A percentile compares a stretch with the other conserved stretches of the same genome.
phyloP scores from a whole-genome alignment of 2,113 vertebrate genomes.

The Leuciscus idus region DNA sequence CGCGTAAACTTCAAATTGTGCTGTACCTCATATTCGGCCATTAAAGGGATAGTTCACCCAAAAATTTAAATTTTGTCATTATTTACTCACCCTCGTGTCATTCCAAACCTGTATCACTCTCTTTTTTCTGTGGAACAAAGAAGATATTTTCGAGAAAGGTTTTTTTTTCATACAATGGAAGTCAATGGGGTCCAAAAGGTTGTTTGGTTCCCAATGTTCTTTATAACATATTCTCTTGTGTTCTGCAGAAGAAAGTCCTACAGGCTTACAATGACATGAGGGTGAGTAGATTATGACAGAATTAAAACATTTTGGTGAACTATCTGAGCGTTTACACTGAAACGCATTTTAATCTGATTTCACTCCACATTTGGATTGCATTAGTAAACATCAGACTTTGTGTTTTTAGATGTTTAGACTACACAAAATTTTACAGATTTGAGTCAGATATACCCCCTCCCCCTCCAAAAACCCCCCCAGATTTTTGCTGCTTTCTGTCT shows the following conservation, averaged over 20 bases:
- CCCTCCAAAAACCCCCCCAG: no score
- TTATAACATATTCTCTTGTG: not conserved
- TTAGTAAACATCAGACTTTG: not conserved
- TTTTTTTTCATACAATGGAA: not conserved
- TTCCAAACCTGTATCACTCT: not conserved
- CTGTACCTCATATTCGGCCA: not conserved
- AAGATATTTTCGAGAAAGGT: not conserved
- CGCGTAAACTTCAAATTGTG: slow-evolving; percentile 29
- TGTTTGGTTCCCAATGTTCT: not conserved
- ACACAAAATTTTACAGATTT: not conserved
- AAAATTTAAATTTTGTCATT: not conserved
- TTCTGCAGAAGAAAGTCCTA: not conserved
- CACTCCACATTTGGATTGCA: not conserved
- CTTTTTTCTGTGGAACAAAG: not conserved
- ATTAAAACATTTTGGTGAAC: not conserved
- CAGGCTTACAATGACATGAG: not conserved
- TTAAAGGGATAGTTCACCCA: not conserved
- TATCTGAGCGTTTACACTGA: slow-evolving; percentile 7
- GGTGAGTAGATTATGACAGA: not conserved
- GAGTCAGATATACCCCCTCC: not conserved
- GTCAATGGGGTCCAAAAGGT: not conserved
- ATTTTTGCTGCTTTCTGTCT: not conserved
- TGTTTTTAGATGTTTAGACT: not conserved
- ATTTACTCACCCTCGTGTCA: not conserved
- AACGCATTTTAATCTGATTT: not conserved